Evolutionary conservation across 2,888 invertebrate species (phyloP), one percentile per base, ranked within the genome.

Genomic region (Drosophila affinis): DNA sequence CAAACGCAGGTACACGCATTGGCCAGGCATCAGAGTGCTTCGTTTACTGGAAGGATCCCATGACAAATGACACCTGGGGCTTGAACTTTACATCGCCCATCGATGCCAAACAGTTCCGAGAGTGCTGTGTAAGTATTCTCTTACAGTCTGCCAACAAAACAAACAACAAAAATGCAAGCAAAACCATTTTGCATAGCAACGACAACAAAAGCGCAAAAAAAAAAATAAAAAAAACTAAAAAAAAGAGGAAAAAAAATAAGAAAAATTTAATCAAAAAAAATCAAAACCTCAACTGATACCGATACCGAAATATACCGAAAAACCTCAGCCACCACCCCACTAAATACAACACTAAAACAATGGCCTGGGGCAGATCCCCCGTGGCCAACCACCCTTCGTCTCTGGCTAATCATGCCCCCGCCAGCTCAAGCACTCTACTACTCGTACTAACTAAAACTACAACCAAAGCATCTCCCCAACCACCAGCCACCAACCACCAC

Each of bases 21-120:
- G 98, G 98, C 24, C 98, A 98, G 93, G 98, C 98, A 48, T 98
- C 98, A 46, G 99, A 99, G 94, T 98, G 99, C 93, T 99, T 99
- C 93, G 97, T 99, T 67, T 99, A 99, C 93, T 99, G 99, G 99
- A 98, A 98, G 92, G 99, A 99, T 93, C 96, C 98, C 55, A 97
- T 97, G 96, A 97, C 97, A 89, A 97, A 97, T 93, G 98, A 98
- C 93, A 99, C 99, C 49, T 99, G 99, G 99, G 99, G 99, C 72
- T 94, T 99, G 78, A 99, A 99, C 93, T 99, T 99, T 92, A 98
- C 98, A 61, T 98, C 98, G 64, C 97, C 98, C 74, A 97, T 98
- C 89, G 99, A 99, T 93, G 99, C 99, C 79, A 97, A 98, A 93
- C 97, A 98, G 92, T 99, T 99, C 93, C 94, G 97, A 92, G 98